Evolutionary conservation across 1,140 invertebrate species (phyloP), one percentile per base, ranked within the genome.

Genomic region (Orussus abietinus): DNA sequence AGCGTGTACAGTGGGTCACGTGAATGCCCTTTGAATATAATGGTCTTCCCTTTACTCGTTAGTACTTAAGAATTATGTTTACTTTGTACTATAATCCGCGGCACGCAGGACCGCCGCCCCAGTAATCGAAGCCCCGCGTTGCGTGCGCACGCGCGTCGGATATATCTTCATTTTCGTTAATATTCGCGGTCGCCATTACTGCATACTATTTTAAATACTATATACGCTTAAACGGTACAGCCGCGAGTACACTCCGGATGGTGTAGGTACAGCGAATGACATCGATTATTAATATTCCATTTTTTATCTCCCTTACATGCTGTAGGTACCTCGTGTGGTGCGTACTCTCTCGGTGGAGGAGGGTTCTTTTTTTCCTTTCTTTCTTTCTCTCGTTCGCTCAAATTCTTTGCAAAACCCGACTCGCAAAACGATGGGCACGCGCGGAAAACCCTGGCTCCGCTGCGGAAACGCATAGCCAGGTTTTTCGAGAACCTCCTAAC

Each of bases 81-180:
- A 70, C 43, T 72, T 72, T 72, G 69, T 72, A 72, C 69, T 72
- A 71, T 72, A 51, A 63, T 53, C 58, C 61, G 56, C 61, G 57
- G 56, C 43, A 49, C 37, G 34, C 38, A 37, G 38, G 21, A 45
- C 55, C 53, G 47, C 55, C 42, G 51, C 50, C 59, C 43, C 49
- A 45, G 45, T 43, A 40, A 50, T 57, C 58, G 53, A 53, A 51
- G 58, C 47, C 59, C 57, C 59, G 54, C 58, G 22, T 30, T 54
- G 56, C 56, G 49, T 34, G 43, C 42, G 42, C 42, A 30, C 40
- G 18, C 34, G 22, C 37, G 28, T 39, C 36, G 31, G 38, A 36
- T 40, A 40, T 26, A 26, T 39, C 32, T 11, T 38, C 34, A 21
- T 36, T 29, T 35, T 30, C 39, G 32, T 36, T 25, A 25, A 25